Evolutionary conservation across 2,888 invertebrate genomes (phyloP), one percentile per base, ranked within the genome.

Genomic region (Fissipunctia ypsillon): DNA sequence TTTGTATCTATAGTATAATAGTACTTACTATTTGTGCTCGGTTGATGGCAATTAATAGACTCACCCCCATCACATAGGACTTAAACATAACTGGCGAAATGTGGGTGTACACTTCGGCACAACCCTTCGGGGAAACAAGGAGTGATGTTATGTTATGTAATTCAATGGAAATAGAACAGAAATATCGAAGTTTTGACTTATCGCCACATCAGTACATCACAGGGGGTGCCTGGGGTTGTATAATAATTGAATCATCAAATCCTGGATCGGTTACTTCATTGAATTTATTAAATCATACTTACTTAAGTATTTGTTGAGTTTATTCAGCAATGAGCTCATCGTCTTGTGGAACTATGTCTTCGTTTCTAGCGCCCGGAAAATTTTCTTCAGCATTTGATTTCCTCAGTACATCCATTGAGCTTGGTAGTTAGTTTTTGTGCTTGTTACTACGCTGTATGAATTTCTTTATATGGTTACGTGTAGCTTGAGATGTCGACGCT

Each of bases 181-280:
- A 35, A 25, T 45, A 3, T 10, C 3, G 1, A 67, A 31, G 14
- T 16, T 14, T 35, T 16, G 9, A 41, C 3, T 25, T 35, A 22
- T 4, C 14, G 1, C 61, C 59, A 25, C 14, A 28, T 43, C 63
- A 43, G 2, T 63, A 45, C 5, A 45, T 31, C 22, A 19, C n/a
- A 19, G 22, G 12, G 10, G n/a, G n/a, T n/a, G 9, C 10, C 12
- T n/a, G 0, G 14, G 6, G 14, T 76, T 77, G 6, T 10, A 25
- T 22, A 48, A 77, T 38, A 48, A 38, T 57, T 35, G 7, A 48
- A 57, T 56, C 19, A 69, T 67, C n/a, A 45, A 76, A 76, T 65
- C 35, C 19, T 54, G 14, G 2, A 52, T 45, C 5, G 9, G 12
- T 73, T 68, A 74, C 45, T 69, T 65, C 38, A 59, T 31, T 35